phyloP scores from a whole-genome alignment of 2,113 vertebrate species.

The Anoura caudifer region DNA sequence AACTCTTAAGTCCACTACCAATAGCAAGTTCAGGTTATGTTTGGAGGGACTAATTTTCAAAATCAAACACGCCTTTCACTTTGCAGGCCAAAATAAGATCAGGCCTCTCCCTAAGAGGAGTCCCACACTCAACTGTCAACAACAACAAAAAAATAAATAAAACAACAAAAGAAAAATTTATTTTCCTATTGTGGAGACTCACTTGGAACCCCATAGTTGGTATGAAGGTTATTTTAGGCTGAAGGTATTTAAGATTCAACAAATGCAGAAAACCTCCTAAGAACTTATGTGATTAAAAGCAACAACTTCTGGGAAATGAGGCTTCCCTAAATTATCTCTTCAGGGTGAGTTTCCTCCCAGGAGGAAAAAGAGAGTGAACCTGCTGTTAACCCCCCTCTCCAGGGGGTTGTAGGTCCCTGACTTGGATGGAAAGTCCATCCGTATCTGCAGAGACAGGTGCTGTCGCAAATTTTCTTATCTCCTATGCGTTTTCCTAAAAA shows the following conservation, averaged over 20 bases:
- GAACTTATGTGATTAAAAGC: background rate
- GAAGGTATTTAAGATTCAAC: background rate
- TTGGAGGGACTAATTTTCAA: background rate
- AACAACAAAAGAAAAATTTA: background rate
- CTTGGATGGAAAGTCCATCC: background rate
- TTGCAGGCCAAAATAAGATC: background rate
- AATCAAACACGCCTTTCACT: background rate
- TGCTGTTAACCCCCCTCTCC: background rate
- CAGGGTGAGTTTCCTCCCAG: background rate
- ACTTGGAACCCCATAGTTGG: background rate
- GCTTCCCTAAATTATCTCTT: background rate
- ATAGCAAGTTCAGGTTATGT: background rate
- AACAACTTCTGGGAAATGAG: background rate
- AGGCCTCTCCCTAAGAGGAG: background rate
- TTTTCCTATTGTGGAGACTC: background rate
- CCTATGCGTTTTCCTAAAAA: background rate
- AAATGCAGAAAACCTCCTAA: background rate
- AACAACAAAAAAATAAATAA: background rate
- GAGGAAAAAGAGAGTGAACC: background rate
- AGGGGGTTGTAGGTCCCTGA: background rate
- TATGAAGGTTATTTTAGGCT: background rate
- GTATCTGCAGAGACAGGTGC: background rate
- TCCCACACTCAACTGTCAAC: background rate
- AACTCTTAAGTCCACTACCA: too few species aligned
- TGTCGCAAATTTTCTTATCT: background rate